These are phyloP conservation scores for Xerus inauris DNA, from an alignment of 2,113 vertebrate species.

Conservation along the genomic window DNA sequence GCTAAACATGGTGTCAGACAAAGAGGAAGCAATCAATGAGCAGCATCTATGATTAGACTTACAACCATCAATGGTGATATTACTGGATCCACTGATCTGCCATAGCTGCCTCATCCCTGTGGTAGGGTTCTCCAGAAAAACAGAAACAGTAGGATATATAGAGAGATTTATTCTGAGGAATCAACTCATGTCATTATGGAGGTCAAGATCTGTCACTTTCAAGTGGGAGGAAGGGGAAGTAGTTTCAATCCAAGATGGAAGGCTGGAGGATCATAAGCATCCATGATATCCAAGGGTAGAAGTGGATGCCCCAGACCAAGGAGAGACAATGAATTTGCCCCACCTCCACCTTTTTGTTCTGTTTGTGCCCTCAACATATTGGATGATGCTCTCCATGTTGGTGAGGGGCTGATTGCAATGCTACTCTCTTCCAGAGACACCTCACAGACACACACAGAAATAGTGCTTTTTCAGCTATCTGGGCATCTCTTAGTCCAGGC, in stretches of 20 bases:
- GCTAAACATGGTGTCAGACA: background rate
- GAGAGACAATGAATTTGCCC: background rate
- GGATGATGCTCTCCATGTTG: too few species aligned
- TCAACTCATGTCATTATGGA: background rate
- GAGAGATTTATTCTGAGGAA: background rate
- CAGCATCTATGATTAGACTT: background rate
- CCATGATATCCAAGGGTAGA: background rate
- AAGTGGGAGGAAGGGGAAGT: background rate
- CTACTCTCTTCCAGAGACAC: background rate
- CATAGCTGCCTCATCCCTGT: background rate
- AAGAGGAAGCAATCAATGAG: background rate
- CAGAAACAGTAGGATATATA: background rate
- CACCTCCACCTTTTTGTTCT: background rate
- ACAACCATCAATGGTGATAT: fast-evolving
- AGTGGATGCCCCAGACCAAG: background rate
- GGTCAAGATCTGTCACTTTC: background rate
- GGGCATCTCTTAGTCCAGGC: background rate
- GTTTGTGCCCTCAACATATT: background rate
- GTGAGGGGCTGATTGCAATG: background rate
- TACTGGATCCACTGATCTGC: background rate
- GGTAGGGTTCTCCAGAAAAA: background rate
- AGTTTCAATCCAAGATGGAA: background rate
- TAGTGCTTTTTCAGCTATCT: background rate
- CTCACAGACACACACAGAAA: background rate
- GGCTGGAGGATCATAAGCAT: background rate